These are phyloP conservation scores for Hylia prasina DNA, from an alignment of 2,113 vertebrate genomes.

Conservation along the genomic window DNA sequence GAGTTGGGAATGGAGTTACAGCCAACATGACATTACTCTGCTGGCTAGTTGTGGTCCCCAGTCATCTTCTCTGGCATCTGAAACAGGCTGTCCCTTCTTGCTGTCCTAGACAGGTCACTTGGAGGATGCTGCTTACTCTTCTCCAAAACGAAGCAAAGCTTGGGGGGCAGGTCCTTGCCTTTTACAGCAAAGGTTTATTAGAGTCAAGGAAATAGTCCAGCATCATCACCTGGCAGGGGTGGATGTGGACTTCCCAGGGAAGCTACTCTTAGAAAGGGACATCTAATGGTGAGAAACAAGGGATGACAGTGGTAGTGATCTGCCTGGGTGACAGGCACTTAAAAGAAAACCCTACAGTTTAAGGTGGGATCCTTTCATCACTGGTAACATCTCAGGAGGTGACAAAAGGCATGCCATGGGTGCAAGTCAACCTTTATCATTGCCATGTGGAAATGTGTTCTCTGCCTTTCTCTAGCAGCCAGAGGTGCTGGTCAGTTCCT, in stretches of 20 bases:
- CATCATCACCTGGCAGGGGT: background rate
- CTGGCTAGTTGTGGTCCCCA: background rate
- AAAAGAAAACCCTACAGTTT: background rate
- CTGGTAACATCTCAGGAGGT: background rate
- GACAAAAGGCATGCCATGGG: background rate
- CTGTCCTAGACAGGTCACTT: background rate
- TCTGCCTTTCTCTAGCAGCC: background rate
- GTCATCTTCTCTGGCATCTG: background rate
- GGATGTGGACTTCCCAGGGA: background rate
- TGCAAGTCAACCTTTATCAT: background rate
- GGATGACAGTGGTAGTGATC: background rate
- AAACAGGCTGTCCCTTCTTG: background rate
- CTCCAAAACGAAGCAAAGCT: background rate
- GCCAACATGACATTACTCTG: accelerated
- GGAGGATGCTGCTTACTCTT: background rate
- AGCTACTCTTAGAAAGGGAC: background rate
- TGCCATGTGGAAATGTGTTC: accelerated
- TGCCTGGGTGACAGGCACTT: background rate
- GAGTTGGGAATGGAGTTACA: background rate
- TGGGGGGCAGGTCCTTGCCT: background rate
- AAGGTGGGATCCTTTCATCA: background rate
- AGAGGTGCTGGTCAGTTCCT: accelerated
- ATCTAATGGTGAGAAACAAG: background rate
- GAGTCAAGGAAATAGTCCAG: background rate
- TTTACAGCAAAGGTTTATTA: background rate